phyloP scores from a whole-genome alignment of 2,797 vertebrate species.

The Spinus olivaceus region DNA sequence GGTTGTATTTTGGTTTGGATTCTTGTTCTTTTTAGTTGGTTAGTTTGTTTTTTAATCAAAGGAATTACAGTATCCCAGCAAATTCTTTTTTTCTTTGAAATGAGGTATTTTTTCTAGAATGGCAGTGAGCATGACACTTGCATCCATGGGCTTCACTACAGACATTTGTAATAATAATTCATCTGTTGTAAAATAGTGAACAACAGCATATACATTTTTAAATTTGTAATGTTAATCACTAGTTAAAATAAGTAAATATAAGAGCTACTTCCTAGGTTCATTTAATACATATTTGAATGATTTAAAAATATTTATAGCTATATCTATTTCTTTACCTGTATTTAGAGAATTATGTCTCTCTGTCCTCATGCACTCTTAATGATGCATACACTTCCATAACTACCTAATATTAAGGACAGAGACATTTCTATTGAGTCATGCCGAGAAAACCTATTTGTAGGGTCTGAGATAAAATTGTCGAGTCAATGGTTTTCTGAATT shows the following conservation, averaged over 20 bases:
- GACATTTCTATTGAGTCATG: background rate
- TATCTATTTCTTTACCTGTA: background rate
- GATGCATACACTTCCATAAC: background rate
- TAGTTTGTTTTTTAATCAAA: background rate
- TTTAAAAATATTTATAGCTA: background rate
- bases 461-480: background rate
- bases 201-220: background rate
- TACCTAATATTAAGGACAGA: background rate
- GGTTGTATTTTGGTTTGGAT: background rate
- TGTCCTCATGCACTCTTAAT: background rate
- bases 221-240: background rate
- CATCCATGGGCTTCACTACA: background rate
- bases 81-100: slow-evolving; percentile 24
- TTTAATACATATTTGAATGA: background rate
- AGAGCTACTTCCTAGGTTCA: background rate
- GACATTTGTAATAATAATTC: background rate
- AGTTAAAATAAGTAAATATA: background rate
- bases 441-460: background rate
- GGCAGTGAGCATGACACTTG: background rate
- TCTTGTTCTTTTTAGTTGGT: background rate
- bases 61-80: background rate
- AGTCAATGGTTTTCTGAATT: background rate
- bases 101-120: background rate
- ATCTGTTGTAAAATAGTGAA: background rate
- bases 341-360: background rate